A percentile compares a stretch with the other conserved stretches of the same genome.
Conservation (phyloP, 2,797 vertebrate genomes). For the Phyllotis vaccarum region DNA sequence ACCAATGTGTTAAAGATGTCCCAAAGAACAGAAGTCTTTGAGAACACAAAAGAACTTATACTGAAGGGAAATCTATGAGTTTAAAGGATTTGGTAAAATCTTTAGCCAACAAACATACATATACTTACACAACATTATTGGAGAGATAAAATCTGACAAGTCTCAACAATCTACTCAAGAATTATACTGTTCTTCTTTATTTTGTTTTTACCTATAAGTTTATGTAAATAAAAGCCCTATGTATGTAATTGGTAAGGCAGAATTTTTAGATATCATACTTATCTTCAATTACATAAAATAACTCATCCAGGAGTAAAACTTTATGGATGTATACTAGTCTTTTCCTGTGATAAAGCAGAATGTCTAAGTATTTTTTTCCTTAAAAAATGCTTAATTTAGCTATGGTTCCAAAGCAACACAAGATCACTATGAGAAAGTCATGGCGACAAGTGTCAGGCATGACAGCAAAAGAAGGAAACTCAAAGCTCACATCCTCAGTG, state of each 20-base stretch:
- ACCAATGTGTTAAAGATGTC: neutral
- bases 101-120: neutral
- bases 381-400: neutral
- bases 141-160: neutral
- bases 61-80: neutral
- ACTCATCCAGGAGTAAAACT: neutral
- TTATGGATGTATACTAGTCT: neutral
- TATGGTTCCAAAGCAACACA: neutral
- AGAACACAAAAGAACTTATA: neutral
- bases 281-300: neutral
- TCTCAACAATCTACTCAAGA: neutral
- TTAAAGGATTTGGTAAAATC: neutral
- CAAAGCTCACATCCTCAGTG: neutral
- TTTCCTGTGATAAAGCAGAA: neutral
- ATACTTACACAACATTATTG: neutral
- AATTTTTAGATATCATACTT: neutral
- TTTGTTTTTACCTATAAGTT: neutral
- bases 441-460: neutral
- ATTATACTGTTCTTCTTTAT: neutral
- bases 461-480: neutral
- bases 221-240: neutral
- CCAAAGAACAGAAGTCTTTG: neutral
- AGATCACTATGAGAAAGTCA: neutral
- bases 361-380: neutral
- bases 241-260: neutral